Conservation (phyloP, 2,888 invertebrate species). For the Drosophila limbata region DNA sequence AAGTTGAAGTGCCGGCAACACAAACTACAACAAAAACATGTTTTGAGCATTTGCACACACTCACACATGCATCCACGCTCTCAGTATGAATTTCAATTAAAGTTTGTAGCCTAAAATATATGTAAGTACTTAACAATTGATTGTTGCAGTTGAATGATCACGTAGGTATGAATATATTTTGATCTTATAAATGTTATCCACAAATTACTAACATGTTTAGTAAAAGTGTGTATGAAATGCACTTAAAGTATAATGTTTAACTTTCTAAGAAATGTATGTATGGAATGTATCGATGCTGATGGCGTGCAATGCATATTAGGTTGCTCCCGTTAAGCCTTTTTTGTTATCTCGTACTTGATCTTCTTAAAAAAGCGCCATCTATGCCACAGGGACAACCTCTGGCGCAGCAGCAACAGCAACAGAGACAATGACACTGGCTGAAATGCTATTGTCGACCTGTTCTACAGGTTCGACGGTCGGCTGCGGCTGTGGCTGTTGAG, state of each 20-base stretch:
- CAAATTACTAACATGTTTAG: constrained; percentile 48
- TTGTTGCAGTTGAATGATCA: constrained; percentile 10
- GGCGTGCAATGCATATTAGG: constrained; percentile 44
- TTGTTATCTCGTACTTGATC: constrained; percentile 32
- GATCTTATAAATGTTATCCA: constrained; percentile 39
- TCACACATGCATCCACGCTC: not conserved
- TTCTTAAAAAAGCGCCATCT: constrained; percentile 43
- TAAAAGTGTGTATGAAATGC: constrained; percentile 32
- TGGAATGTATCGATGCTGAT: constrained; percentile 56
- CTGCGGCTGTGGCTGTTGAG: constrained; percentile 39
- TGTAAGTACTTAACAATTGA: constrained; percentile 3
- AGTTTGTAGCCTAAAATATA: not conserved
- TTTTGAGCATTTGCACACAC: constrained; percentile 14
- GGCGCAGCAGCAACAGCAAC: constrained; percentile 44
- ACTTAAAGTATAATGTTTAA: constrained; percentile 35
- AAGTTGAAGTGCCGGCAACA: constrained; percentile 45
- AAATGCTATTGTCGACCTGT: constrained; percentile 81
- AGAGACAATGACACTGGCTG: constrained; percentile 67
- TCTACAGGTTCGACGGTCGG: constrained; percentile 76
- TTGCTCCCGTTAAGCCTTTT: constrained; percentile 43
- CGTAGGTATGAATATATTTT: constrained; percentile 40
- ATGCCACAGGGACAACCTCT: constrained; percentile 67
- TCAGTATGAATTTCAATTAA: constrained; percentile 1
- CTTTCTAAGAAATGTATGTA: constrained; percentile 32
- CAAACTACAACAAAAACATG: constrained; percentile 44